A percentile compares a stretch with the other conserved stretches of the same genome.
These are phyloP conservation scores for Serranus cabrilla DNA, from an alignment of 2,797 vertebrate genomes.

Conservation along the genomic window DNA sequence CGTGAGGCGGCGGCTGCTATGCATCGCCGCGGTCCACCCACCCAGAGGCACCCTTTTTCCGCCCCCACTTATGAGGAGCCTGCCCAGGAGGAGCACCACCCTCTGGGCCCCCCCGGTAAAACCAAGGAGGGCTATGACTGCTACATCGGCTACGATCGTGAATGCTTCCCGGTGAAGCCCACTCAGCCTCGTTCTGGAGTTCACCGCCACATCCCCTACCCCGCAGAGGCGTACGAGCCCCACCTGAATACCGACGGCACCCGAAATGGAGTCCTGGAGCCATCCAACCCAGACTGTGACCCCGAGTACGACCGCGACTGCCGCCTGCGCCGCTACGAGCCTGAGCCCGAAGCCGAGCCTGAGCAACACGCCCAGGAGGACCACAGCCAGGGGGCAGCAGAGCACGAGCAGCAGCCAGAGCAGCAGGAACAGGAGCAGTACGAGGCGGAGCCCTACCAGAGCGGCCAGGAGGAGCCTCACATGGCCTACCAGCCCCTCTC, in stretches of 20 bases:
- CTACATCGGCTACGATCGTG: constrained; percentile 86
- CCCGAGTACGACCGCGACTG: constrained; percentile 86
- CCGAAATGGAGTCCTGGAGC: constrained; percentile 82
- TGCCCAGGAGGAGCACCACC: constrained; percentile 71
- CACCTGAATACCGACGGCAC: constrained; percentile 79
- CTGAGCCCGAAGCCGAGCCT: constrained; percentile 47
- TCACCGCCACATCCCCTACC: constrained; percentile 62
- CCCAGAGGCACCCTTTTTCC: constrained; percentile 66
- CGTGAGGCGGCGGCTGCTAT: constrained; percentile 65
- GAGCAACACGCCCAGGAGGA: constrained; percentile 53
- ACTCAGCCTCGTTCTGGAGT: constrained; percentile 65
- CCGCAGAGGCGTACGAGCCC: constrained; percentile 82
- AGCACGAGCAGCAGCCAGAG: constrained; percentile 54
- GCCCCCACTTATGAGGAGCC: constrained; percentile 67
- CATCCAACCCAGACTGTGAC: constrained; percentile 86
- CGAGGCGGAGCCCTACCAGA: constrained; percentile 82
- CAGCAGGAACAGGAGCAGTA: constrained; percentile 70
- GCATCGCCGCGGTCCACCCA: constrained; percentile 63
- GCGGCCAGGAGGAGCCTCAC: constrained; percentile 86
- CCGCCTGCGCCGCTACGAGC: constrained; percentile 81
- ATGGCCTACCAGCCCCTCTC: constrained; percentile 74
- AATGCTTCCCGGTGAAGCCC: constrained; percentile 81
- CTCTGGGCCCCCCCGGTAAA: constrained; percentile 86
- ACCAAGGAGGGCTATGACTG: constrained; percentile 89
- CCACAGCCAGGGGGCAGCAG: constrained; percentile 52